phyloP scores from a whole-genome alignment of 2,113 vertebrate genomes.

The Blennius ocellaris region DNA sequence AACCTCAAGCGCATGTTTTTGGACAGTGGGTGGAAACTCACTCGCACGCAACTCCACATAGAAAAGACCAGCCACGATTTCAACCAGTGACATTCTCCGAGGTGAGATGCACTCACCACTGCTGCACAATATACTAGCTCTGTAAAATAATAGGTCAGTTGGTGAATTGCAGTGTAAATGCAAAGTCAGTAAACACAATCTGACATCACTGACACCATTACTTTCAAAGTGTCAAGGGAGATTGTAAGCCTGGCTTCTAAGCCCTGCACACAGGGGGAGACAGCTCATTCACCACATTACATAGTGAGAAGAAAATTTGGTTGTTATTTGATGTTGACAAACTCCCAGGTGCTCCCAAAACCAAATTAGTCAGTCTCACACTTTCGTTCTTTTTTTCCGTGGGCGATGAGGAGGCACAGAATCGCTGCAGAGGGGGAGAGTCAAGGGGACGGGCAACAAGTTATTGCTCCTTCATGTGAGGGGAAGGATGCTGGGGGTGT shows the following conservation, averaged over 20 bases:
- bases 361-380: slow-evolving; percentile 69
- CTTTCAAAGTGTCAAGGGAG: slow-evolving; percentile 43
- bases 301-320: slow-evolving; percentile 49
- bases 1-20: no score
- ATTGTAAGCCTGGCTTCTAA: slow-evolving; percentile 47
- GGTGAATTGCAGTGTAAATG: slow-evolving; percentile 4
- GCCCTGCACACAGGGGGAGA: slow-evolving; percentile 25
- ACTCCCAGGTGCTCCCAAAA: slow-evolving; percentile 69
- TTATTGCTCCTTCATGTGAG: slow-evolving; percentile 75
- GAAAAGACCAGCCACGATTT: no score
- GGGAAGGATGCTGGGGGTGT: slow-evolving; percentile 58
- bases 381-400: slow-evolving; percentile 48
- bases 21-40: no score
- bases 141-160: slow-evolving; percentile 1
- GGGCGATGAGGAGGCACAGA: slow-evolving; percentile 46
- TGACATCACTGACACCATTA: slow-evolving; percentile 45
- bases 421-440: slow-evolving; percentile 52
- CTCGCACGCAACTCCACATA: no score
- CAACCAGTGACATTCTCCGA: no score
- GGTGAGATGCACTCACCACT: no score
- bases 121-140: no score
- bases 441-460: slow-evolving; percentile 44
- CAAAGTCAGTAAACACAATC: slow-evolving; percentile 47
- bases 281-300: slow-evolving; percentile 51
- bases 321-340: slow-evolving; percentile 72